Evolutionary conservation across 2,797 vertebrate species (phyloP).

Genomic region (Clarias pachynema): DNA sequence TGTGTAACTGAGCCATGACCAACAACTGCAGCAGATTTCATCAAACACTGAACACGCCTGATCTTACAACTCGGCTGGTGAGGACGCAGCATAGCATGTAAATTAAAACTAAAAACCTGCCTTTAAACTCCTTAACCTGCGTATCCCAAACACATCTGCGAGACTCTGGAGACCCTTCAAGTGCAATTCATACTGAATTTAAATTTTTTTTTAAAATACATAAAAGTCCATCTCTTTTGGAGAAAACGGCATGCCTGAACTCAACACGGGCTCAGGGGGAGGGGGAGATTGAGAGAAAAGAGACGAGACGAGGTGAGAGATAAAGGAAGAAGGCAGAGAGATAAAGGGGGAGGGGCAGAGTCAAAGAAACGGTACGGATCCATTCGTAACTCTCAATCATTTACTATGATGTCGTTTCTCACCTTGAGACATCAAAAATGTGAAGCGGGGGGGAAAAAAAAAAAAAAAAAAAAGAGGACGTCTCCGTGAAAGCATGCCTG

Average conservation of each 20-base stretch:
- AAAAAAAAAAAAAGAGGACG: no score
- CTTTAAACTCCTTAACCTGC: neutral
- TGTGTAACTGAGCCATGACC: neutral
- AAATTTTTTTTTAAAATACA: no score
- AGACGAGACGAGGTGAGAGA: neutral
- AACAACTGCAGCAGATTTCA: neutral
- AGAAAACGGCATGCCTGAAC: conserved; percentile 1
- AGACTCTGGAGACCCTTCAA: neutral
- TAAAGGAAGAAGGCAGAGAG: neutral
- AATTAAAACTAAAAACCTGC: no score
- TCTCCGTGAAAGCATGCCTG: neutral
- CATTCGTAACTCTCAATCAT: no score
- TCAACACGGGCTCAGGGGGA: neutral
- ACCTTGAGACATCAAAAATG: neutral
- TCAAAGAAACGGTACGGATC: neutral
- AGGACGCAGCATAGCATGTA: neutral
- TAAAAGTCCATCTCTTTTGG: neutral
- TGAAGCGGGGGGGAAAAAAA: no score
- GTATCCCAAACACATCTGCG: neutral
- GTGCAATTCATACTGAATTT: neutral
- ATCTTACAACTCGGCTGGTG: neutral
- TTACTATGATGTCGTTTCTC: neutral
- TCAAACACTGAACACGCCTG: neutral
- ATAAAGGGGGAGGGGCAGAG: neutral
- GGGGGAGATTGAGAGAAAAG: neutral